Conservation (phyloP, 2,888 invertebrate genomes). For the Marasmarcha lunaedactyla region DNA sequence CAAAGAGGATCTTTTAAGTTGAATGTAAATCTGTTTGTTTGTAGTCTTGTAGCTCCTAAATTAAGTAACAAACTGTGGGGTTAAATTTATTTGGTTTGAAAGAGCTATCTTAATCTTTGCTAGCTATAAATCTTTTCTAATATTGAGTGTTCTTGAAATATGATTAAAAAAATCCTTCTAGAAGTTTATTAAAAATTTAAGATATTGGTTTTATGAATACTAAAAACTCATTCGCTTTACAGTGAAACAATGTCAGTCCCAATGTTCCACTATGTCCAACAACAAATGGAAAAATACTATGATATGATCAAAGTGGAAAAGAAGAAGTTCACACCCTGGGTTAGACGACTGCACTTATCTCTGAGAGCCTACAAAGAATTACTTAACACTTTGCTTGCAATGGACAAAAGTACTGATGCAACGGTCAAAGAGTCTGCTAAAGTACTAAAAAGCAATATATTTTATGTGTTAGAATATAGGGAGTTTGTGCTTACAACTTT, state of each 20-base stretch:
- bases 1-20: no score
- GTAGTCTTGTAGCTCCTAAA: no score
- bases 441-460: constrained; percentile 90
- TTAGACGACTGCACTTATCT: constrained; percentile 86
- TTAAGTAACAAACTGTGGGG: no score
- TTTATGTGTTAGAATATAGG: constrained; percentile 94
- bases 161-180: no score
- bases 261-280: constrained; percentile 94
- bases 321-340: constrained; percentile 85
- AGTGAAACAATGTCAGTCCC: constrained; percentile 94
- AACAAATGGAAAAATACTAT: constrained; percentile 87
- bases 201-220: neutral
- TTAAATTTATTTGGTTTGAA: no score
- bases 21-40: no score
- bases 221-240: constrained; percentile 25
- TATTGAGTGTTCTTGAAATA: no score
- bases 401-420: constrained; percentile 81
- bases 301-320: constrained; percentile 90
- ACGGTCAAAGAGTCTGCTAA: constrained; percentile 83
- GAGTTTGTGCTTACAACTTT: constrained; percentile 88
- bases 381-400: constrained; percentile 81
- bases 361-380: constrained; percentile 86
- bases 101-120: no score
- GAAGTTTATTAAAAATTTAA: no score
- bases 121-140: no score